Evolutionary conservation across 2,888 invertebrate species (phyloP), one percentile per base, ranked within the genome.

Genomic region (Agonopterix subpropinquella): DNA sequence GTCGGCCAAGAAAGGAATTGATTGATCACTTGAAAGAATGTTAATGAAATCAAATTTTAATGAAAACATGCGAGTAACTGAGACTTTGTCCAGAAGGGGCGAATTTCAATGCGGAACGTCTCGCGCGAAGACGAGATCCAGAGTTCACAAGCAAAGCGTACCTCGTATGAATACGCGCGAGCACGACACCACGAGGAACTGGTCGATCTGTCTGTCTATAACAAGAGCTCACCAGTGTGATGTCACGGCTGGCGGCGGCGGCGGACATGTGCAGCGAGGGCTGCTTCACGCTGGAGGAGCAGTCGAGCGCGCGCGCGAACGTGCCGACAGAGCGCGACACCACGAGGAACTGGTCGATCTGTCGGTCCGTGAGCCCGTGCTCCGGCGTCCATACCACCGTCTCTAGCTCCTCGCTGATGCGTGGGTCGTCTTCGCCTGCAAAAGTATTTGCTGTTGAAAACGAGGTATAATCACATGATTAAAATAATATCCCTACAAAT

Each of bases 261-360:
- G 99, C 99, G 70, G 98, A 98, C 98, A 99, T 98, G 87, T 99
- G 99, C 65, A 99, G 91, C 70, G 97, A 97, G 53, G 99, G 99
- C 77, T 99, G 98, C 80, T 99, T 97, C 45, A 99, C 97, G 64
- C 98, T 97, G 82, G 98, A 98, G 64, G 98, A 98, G 86, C 98
- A 98, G 89, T 99, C 99, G 59, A 99, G 92, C 53, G 99, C 99
- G 64, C 99, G 93, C 57, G 99, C 98, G 90, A 99, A 99, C 58
- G 99, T 99, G 62, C 99, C 99, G 61, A 99, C 97, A 45, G 98
- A 98, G 69, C 96, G 93, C 58, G 94, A 94, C 59, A 94, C 94
- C 67, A 99, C 98, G 69, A 99, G 92, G 90, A 98, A 99, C 90
- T 99, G 98, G 91, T 99, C 99, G 68, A 99, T 98, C 89, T 99